Base-by-base conservation (phyloP, 2,797 vertebrate genomes). In the Triplophysa bombifrons region DNA sequence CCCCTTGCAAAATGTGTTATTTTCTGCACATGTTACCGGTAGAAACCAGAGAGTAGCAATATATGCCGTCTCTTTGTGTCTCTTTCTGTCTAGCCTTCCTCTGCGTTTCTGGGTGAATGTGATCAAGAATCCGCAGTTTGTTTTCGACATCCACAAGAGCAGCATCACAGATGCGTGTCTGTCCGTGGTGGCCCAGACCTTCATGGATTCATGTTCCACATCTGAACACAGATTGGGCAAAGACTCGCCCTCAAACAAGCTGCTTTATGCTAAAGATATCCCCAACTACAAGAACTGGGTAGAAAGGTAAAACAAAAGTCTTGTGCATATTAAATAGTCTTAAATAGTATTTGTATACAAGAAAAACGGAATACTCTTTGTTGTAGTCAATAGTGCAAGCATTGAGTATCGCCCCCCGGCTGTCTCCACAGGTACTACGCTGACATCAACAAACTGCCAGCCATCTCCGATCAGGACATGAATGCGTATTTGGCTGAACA, bases 261-360 rank as follows among this genome's bases (percentile, higher is more conserved):
- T 99, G 74, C 95, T 99, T 1, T 99, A 99, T 0, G 97, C 97
- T 91, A 99, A 99, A 95, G 97, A 99, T 84, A 99, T 98, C 89
- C 97, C 98, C 88, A 98, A 97, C 92, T 99, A 99, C 92, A 99
- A 99, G 93, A 97, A 96, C 93, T 99, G 98, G 98, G 97, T 99
- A 80, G 98, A 99, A 88, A 97, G 98, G 98, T 99, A 88, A 89
- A 48, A 48, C 3, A 48, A 41, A 22, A 13, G 20, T 27, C 56
- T 60, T 3, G 4, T 14, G 1, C 12, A 72, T 20, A 16, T 51
- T 63, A 9, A 48, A 48, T 9, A 44, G 9, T 13, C 1, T 22
- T 22, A 22, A 22, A 22, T 22, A 7, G 50, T 27, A n/a, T 20
- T 22, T 17, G 20, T 56, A 16, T 17, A 22, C 30, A 64, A 65